Evolutionary conservation across 2,797 vertebrate genomes (phyloP), one percentile per base, ranked within the genome.

Genomic region (Myotis vivesi): DNA sequence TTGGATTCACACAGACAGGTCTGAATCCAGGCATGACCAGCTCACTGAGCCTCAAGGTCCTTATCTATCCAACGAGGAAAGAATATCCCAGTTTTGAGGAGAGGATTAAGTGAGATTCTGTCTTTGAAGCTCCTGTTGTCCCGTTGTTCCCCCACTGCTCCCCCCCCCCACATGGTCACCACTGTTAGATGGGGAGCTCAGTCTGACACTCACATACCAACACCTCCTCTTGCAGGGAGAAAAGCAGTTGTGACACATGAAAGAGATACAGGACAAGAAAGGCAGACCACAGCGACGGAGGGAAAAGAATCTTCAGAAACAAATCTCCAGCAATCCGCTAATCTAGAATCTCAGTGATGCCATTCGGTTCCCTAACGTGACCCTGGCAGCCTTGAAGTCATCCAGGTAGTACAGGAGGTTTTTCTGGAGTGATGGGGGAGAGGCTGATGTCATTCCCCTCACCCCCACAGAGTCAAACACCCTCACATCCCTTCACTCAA

Each of bases 91-190:
- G 68, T 72, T 81, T 44, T 76, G 92, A 93, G 82, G 55, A 85
- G 73, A 53, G 77, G 88, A 90, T 75, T 94, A 92, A 87, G 72
- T 20, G 13, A 19, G 85, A 69, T 36, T 87, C 72, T 81, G 62
- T 44, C 22, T 83, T 25, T 22, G 79, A 90, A 87, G 84, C 73
- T 30, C 49, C 23, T 17, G 0, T 25, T 7, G 5, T 72, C 77
- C 25, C 20, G 44, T 44, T 44, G 44, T 11, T 10, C 5, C 12
- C 28, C 25, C 38, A 38, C 38, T 38, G 38, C 38, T 38, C 28
- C 53, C 53, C 23, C 55, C 9, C 53, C 53, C 8, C 49, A 10
- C 64, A 7, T 0, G 10, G 75, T 20, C 19, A 13, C 28, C 64
- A 15, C 62, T 85, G 13, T 73, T 72, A 68, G 71, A 33, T 6